Percentiles rank a stretch among this genome's conserved stretches.
Conservation (phyloP, 2,888 invertebrate genomes). For the Drosophila anomelani region DNA sequence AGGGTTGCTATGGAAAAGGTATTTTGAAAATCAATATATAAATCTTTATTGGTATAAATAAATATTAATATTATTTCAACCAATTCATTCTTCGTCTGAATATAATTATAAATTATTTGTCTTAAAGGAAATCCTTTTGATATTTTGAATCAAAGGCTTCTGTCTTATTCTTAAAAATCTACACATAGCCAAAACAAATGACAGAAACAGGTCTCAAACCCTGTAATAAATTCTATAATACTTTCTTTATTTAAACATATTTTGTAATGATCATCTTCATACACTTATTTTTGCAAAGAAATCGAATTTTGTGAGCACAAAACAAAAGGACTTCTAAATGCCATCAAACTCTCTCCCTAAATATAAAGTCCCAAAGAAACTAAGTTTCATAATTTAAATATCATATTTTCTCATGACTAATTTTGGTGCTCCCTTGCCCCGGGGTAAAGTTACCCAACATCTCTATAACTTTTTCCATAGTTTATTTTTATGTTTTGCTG, state of each 20-base stretch:
- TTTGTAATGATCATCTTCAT: no score
- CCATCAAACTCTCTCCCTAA: background rate
- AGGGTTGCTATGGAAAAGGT: background rate
- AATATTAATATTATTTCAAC: no score
- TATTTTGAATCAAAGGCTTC: no score
- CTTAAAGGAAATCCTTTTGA: no score
- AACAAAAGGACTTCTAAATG: background rate
- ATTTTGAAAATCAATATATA: background rate
- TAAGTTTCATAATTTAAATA: background rate
- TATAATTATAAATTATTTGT: no score
- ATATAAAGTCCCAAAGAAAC: background rate
- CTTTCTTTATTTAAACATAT: no score
- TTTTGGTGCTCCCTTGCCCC: background rate
- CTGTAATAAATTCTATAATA: no score
- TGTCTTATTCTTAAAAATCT: no score
- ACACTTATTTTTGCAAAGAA: background rate
- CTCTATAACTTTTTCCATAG: slow-evolving; percentile 21
- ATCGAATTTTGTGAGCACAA: fast-evolving
- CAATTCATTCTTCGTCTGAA: no score
- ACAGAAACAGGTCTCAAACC: no score
- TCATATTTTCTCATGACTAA: slow-evolving; percentile 14
- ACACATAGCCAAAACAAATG: no score
- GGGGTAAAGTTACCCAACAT: slow-evolving; percentile 1
- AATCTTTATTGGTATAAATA: background rate
- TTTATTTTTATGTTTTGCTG: slow-evolving; percentile 40